These are phyloP conservation scores for Nasonia oneida DNA, from an alignment of 2,888 invertebrate genomes.

Conservation along the genomic window DNA sequence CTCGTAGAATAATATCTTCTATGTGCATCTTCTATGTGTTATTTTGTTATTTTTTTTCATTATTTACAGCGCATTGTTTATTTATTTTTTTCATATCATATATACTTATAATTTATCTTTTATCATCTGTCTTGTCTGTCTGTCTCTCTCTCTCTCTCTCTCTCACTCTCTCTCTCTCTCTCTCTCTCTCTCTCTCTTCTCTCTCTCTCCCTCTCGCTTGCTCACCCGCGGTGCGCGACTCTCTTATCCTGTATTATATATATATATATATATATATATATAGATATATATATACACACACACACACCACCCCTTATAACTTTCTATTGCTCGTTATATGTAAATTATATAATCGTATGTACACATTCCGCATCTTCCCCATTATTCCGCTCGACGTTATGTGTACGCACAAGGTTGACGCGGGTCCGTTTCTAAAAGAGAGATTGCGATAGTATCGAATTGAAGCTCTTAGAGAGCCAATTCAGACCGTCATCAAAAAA, in stretches of 20 bases:
- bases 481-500: too few relatives aligned
- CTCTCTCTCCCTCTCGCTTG: slow-evolving; percentile 4
- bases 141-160: slow-evolving; percentile 60
- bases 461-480: too few relatives aligned
- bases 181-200: not conserved
- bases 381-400: slow-evolving; percentile 48
- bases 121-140: slow-evolving; percentile 61
- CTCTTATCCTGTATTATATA: slow-evolving; percentile 34
- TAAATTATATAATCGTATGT: slow-evolving; percentile 63
- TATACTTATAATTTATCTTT: slow-evolving; percentile 47
- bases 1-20: slow-evolving; percentile 73
- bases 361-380: slow-evolving; percentile 22
- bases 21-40: slow-evolving; percentile 68
- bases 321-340: slow-evolving; percentile 62
- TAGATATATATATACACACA: slow-evolving; percentile 43
- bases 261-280: slow-evolving; percentile 42
- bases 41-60: slow-evolving; percentile 55
- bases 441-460: too few relatives aligned
- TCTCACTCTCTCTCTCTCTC: not conserved
- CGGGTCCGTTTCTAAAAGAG: too few relatives aligned
- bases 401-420: slow-evolving; percentile 48
- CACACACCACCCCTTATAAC: slow-evolving; percentile 50
- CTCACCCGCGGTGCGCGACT: not conserved
- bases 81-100: slow-evolving; percentile 39
- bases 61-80: slow-evolving; percentile 74